Evolutionary conservation across 1,140 invertebrate species (phyloP).

Genomic region (Neodiprion virginianus): DNA sequence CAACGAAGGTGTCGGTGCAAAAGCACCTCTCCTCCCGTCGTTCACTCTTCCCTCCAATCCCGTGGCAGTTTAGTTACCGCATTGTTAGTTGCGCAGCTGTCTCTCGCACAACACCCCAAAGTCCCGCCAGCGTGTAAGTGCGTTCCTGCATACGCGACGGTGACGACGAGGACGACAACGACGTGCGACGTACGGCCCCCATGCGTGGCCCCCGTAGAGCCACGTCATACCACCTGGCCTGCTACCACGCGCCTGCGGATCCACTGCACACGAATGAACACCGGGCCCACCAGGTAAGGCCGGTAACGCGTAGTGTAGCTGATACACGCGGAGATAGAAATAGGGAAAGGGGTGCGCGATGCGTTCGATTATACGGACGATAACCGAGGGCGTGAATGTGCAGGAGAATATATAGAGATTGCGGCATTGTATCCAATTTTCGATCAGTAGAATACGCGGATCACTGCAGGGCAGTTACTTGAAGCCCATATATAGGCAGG

Average conservation of each 20-base stretch:
- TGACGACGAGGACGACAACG: too few species aligned
- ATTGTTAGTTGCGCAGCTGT: constrained; percentile 58
- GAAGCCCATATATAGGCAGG: too few species aligned
- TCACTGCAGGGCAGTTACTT: too few species aligned
- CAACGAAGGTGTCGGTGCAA: too few species aligned
- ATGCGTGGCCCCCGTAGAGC: constrained; percentile 49
- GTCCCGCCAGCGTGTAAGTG: not conserved
- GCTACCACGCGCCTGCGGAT: constrained; percentile 9
- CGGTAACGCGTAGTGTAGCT: constrained; percentile 26
- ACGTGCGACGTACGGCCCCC: constrained; percentile 47
- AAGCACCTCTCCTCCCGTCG: too few species aligned
- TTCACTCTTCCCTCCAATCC: not conserved
- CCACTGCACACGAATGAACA: constrained; percentile 13
- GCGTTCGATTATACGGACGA: too few species aligned
- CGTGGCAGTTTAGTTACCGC: constrained; percentile 32
- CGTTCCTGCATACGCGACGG: too few species aligned
- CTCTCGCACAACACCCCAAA: constrained; percentile 10
- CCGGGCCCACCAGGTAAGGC: constrained; percentile 6
- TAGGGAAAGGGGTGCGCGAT: constrained; percentile 21
- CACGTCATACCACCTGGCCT: constrained; percentile 46
- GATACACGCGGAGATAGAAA: constrained; percentile 26
- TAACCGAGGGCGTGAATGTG: too few species aligned
- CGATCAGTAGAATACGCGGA: too few species aligned
- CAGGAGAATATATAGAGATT: too few species aligned
- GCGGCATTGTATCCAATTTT: too few species aligned